These are phyloP conservation scores for Andricus grossulariae DNA, from an alignment of 1,140 invertebrate genomes.

Conservation along the genomic window DNA sequence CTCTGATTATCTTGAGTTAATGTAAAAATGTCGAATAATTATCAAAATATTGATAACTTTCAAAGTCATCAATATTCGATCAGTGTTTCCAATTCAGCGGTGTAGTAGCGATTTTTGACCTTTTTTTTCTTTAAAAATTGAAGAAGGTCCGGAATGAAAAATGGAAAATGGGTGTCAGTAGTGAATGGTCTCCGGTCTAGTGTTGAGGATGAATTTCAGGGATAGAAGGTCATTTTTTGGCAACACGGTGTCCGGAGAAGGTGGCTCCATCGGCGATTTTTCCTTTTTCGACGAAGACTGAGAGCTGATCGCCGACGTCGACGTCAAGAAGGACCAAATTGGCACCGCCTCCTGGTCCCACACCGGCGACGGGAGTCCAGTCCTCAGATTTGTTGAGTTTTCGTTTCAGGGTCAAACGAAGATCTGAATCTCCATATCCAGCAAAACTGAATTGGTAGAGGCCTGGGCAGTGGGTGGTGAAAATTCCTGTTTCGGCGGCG, in stretches of 20 bases:
- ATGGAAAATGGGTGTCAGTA: background rate
- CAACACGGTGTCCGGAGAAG: slow-evolving; percentile 72
- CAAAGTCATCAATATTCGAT: background rate
- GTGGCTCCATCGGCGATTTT: slow-evolving; percentile 64
- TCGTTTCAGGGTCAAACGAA: slow-evolving; percentile 68
- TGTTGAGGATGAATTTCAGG: background rate
- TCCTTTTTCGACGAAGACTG: slow-evolving; percentile 69
- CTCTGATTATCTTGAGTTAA: background rate
- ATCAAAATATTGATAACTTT: background rate
- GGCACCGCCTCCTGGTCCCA: slow-evolving; percentile 67
- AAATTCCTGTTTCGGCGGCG: slow-evolving; percentile 72
- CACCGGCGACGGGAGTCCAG: slow-evolving; percentile 65
- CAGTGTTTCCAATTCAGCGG: background rate
- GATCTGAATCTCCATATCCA: slow-evolving; percentile 66
- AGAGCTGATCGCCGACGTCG: slow-evolving; percentile 70
- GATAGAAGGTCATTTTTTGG: slow-evolving; percentile 64
- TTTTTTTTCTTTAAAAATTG: no score
- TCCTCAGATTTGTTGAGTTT: slow-evolving; percentile 65
- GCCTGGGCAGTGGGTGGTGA: slow-evolving; percentile 76
- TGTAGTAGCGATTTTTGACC: background rate
- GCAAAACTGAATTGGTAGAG: slow-evolving; percentile 76
- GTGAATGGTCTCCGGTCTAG: background rate
- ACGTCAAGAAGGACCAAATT: slow-evolving; percentile 70
- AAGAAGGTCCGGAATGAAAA: background rate
- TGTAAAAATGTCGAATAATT: background rate